These are phyloP conservation scores for Drosophila mettleri DNA, from an alignment of 2,888 invertebrate species.

Conservation along the genomic window DNA sequence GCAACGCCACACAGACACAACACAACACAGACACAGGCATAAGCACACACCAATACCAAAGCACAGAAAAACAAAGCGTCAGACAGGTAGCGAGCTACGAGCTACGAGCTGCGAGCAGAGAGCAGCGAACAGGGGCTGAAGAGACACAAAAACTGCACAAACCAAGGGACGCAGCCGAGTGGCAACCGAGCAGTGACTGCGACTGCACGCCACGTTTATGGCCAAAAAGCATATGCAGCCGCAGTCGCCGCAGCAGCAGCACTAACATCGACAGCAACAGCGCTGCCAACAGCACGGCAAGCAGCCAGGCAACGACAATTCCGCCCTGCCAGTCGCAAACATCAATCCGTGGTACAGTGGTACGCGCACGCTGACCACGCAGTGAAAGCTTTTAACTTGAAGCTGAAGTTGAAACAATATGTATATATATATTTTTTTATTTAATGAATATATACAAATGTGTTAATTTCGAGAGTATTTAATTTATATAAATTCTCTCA, in stretches of 20 bases:
- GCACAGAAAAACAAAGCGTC: constrained; percentile 62
- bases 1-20: constrained; percentile 32
- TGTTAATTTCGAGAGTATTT: neutral
- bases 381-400: constrained; percentile 8
- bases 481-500: neutral
- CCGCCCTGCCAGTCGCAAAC: constrained; percentile 63
- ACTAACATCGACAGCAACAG: constrained; percentile 30
- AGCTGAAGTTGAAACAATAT: too few species aligned
- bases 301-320: constrained; percentile 47
- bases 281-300: constrained; percentile 41
- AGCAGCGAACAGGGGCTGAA: constrained; percentile 26
- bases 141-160: constrained; percentile 43
- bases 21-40: neutral
- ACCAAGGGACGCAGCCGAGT: constrained; percentile 22
- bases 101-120: constrained; percentile 26
- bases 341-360: constrained; percentile 62
- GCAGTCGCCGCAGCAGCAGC: constrained; percentile 17
- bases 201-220: constrained; percentile 62
- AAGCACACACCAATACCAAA: constrained; percentile 41
- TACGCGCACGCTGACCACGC: neutral
- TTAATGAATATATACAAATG: too few species aligned
- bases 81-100: constrained; percentile 66
- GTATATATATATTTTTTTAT: too few species aligned
- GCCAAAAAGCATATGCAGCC: constrained; percentile 68
- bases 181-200: constrained; percentile 31